Evolutionary conservation across 2,888 invertebrate genomes (phyloP).

Genomic region (Sarcophaga caerulescens): DNA sequence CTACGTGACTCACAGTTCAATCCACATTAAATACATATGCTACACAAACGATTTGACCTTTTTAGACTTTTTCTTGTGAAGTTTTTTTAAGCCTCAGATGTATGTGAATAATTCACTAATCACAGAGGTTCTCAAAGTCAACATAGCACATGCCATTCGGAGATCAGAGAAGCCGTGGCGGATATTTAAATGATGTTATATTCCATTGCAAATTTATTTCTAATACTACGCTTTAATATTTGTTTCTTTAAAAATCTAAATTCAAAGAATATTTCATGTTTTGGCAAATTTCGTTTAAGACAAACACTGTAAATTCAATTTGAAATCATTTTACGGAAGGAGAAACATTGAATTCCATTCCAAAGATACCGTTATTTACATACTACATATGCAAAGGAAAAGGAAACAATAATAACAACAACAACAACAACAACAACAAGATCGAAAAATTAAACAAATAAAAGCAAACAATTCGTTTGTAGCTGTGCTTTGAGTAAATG

Average conservation of each 20-base stretch:
- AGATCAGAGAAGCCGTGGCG: too few species aligned
- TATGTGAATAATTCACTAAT: too few species aligned
- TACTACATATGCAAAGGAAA: background rate
- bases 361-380: background rate
- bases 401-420: background rate
- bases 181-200: too few species aligned
- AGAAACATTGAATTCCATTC: background rate
- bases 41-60: too few species aligned
- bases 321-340: background rate
- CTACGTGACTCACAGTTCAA: conserved; percentile 43
- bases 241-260: too few species aligned
- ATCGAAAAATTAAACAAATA: background rate
- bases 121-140: too few species aligned
- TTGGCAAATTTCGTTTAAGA: background rate
- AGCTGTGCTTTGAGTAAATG: background rate
- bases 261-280: background rate
- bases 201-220: too few species aligned
- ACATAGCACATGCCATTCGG: too few species aligned
- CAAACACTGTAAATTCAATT: background rate
- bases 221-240: too few species aligned
- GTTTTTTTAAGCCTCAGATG: too few species aligned
- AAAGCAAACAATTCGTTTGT: background rate
- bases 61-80: too few species aligned
- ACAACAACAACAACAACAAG: background rate
- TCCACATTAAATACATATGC: too few species aligned